These are phyloP conservation scores for Aspidiotus rigidus DNA, from an alignment of 2,888 invertebrate genomes.

Conservation along the genomic window DNA sequence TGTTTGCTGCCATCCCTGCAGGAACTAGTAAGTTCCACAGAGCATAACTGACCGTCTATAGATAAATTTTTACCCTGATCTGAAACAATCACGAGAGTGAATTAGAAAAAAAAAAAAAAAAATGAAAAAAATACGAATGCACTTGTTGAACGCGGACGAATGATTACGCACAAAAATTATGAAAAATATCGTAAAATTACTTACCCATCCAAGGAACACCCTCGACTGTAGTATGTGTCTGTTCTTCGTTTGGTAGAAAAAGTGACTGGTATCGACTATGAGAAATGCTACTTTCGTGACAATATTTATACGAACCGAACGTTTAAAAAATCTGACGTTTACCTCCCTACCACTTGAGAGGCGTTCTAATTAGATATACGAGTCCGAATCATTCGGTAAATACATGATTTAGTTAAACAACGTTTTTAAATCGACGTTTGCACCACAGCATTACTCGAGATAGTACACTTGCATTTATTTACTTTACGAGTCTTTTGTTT, in stretches of 20 bases:
- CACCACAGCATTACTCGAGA: neutral
- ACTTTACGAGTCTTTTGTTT: neutral
- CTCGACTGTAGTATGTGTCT: conserved; percentile 17
- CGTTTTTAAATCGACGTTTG: neutral
- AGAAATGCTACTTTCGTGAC: conserved; percentile 7
- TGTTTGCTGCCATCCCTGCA: conserved; percentile 48
- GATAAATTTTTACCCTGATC: conserved; percentile 61
- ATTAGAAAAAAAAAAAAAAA: neutral
- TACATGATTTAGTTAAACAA: neutral
- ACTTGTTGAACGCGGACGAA: neutral
- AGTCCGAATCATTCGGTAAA: neutral
- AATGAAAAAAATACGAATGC: neutral
- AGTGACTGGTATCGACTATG: conserved; percentile 10
- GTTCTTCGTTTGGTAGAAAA: conserved; percentile 5
- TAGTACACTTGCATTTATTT: neutral
- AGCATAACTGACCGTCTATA: conserved; percentile 43
- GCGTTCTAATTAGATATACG: conserved; percentile 18
- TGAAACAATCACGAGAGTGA: conserved; percentile 42
- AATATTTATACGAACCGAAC: conserved; percentile 20
- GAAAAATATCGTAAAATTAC: conserved; percentile 5
- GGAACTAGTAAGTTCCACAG: conserved; percentile 48
- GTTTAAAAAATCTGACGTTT: conserved; percentile 8
- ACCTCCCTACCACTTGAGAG: conserved; percentile 30
- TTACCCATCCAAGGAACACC: conserved; percentile 36
- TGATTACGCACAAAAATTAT: neutral